Conservation (phyloP, 2,113 vertebrate genomes). For the Calidris pygmaea region DNA sequence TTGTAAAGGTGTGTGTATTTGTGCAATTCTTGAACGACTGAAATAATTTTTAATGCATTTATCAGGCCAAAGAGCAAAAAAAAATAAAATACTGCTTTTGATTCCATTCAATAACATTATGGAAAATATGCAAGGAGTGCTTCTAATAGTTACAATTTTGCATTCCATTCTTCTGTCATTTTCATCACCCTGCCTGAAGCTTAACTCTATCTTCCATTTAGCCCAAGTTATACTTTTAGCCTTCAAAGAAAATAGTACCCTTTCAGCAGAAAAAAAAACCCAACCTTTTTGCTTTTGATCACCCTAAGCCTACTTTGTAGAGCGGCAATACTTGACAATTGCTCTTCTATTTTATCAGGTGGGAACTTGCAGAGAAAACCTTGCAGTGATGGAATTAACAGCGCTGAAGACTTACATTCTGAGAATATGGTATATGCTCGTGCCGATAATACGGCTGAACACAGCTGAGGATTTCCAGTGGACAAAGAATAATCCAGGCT, state of each 20-base stretch:
- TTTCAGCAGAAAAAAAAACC: neutral
- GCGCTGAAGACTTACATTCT: neutral
- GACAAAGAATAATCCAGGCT: slow-evolving; percentile 84
- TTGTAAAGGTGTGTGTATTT: neutral
- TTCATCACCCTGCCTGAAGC: neutral
- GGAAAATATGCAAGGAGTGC: neutral
- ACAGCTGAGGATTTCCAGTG: slow-evolving; percentile 79
- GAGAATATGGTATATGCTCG: slow-evolving; percentile 73
- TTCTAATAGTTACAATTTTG: neutral
- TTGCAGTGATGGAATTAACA: neutral
- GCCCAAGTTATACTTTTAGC: neutral
- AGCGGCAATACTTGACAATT: neutral
- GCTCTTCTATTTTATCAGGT: neutral
- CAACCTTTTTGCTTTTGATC: neutral
- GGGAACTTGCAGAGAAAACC: neutral
- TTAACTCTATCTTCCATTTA: neutral
- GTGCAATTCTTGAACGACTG: neutral
- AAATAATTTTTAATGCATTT: neutral
- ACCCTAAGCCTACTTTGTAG: neutral
- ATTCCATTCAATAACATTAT: neutral
- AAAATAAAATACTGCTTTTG: neutral
- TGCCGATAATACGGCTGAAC: slow-evolving; percentile 74
- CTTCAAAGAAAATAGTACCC: neutral
- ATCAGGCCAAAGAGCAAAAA: neutral
- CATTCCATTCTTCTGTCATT: neutral